Evolutionary conservation across 2,888 invertebrate genomes (phyloP).

Genomic region (Apamea monoglypha): DNA sequence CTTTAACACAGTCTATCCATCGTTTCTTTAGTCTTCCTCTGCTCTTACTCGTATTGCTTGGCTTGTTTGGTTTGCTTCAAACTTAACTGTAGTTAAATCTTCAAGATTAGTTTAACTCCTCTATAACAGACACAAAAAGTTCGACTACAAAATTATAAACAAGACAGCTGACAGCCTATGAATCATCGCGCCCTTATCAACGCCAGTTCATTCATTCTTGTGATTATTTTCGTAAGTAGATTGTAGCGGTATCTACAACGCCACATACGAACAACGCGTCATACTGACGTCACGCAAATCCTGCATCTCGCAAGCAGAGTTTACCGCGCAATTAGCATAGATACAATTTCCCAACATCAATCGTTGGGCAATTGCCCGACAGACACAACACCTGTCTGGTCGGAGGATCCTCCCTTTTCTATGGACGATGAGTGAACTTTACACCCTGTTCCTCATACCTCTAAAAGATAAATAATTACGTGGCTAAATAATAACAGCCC

Average conservation of each 20-base stretch:
- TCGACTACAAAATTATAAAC: not conserved
- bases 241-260: too few species aligned
- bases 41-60: not conserved
- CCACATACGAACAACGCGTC: too few species aligned
- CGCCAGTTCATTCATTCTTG: conserved; percentile 31
- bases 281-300: too few species aligned
- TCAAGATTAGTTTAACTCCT: not conserved
- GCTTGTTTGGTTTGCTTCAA: not conserved
- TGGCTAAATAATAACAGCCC: not conserved
- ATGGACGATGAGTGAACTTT: too few species aligned
- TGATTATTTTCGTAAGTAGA: conserved; percentile 28
- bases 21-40: not conserved
- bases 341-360: too few species aligned
- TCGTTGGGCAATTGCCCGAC: too few species aligned
- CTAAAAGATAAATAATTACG: not conserved
- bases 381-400: too few species aligned
- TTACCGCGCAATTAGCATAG: too few species aligned
- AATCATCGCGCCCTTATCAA: conserved; percentile 30
- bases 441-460: too few species aligned
- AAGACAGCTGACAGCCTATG: conserved; percentile 12
- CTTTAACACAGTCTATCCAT: not conserved
- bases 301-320: too few species aligned
- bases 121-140: not conserved
- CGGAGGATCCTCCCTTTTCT: too few species aligned
- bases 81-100: not conserved